phyloP scores from a whole-genome alignment of 2,797 vertebrate genomes.

The Phyllotis vaccarum region DNA sequence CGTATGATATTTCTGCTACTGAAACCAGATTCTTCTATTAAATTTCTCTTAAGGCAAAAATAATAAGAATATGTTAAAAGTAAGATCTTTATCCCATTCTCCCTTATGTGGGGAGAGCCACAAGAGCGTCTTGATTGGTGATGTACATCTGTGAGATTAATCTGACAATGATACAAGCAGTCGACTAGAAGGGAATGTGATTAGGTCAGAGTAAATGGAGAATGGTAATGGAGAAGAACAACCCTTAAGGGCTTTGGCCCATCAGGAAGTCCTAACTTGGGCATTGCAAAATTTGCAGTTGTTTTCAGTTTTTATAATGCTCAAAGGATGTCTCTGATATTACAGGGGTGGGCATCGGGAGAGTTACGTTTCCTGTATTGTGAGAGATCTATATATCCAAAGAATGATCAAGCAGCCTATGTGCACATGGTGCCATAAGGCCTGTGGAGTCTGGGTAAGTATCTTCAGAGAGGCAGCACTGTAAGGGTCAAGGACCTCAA shows the following conservation, averaged over 20 bases:
- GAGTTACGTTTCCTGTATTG: neutral
- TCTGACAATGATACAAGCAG: neutral
- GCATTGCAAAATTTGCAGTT: neutral
- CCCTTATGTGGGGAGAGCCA: neutral
- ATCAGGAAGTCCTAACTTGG: neutral
- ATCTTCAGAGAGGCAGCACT: neutral
- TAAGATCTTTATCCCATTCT: neutral
- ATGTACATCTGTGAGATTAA: neutral
- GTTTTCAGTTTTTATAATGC: neutral
- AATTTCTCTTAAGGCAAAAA: neutral
- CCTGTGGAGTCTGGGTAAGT: neutral
- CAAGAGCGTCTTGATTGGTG: neutral
- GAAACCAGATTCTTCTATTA: slow-evolving; percentile 34
- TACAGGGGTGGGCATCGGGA: neutral
- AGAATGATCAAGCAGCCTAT: neutral
- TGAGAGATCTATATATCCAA: neutral
- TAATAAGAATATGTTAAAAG: slow-evolving; percentile 11
- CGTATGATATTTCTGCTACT: neutral
- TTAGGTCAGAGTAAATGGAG: neutral
- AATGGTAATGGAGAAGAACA: neutral
- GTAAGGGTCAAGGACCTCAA: neutral
- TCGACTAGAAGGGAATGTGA: neutral
- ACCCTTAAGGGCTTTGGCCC: neutral
- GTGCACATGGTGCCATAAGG: neutral
- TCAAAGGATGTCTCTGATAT: neutral